phyloP scores from a whole-genome alignment of 1,140 invertebrate genomes.

The Mycetomoellerius zeteki region DNA sequence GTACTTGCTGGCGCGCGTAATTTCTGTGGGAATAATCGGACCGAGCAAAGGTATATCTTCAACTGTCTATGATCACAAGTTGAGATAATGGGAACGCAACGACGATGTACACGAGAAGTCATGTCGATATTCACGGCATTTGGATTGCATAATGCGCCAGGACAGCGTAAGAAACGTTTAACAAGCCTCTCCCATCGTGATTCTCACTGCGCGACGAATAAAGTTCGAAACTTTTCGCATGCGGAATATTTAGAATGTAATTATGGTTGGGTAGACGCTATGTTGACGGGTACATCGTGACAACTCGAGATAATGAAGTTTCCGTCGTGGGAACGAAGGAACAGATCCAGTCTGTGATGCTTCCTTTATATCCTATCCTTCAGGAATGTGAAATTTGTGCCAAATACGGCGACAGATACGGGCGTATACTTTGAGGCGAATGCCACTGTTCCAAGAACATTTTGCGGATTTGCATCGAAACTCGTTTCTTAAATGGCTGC shows the following conservation, averaged over 20 bases:
- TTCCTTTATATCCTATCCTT: not conserved
- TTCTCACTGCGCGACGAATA: not conserved
- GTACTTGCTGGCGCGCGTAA: conserved; percentile 10
- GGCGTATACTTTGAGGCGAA: conserved; percentile 35
- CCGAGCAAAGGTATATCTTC: not conserved
- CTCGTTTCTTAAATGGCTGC: conserved; percentile 55
- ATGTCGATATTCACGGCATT: conserved; percentile 18
- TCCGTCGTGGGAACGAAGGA: conserved; percentile 33
- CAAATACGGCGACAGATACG: conserved; percentile 50
- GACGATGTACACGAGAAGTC: not conserved
- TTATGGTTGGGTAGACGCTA: conserved; percentile 25
- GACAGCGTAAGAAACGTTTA: conserved; percentile 9
- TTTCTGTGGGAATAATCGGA: conserved; percentile 27
- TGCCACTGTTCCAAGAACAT: not conserved
- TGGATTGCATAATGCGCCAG: conserved; percentile 9
- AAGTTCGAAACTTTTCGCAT: conserved; percentile 46
- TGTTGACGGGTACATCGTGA: conserved; percentile 46
- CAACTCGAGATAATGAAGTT: conserved; percentile 61
- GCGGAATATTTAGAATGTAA: conserved; percentile 48
- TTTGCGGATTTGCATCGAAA: conserved; percentile 52
- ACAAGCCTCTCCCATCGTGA: not conserved
- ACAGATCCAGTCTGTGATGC: conserved; percentile 30
- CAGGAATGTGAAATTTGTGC: conserved; percentile 47
- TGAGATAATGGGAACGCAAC: not conserved
- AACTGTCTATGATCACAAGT: not conserved